Evolutionary conservation across 2,797 vertebrate species (phyloP).

Genomic region (Helicolenus hilgendorfi): DNA sequence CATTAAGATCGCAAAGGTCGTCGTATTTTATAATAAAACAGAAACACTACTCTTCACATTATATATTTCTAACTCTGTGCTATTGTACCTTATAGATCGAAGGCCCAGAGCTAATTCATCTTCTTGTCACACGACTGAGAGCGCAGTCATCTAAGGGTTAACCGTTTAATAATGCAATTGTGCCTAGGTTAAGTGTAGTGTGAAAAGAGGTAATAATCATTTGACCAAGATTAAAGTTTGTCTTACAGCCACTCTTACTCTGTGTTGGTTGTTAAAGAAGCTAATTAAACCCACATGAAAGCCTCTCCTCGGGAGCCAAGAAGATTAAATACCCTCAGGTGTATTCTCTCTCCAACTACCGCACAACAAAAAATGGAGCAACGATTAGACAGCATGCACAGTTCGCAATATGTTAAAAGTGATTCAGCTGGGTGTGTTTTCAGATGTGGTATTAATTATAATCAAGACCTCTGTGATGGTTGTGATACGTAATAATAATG

Average conservation of each 20-base stretch:
- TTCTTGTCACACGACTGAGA: constrained; percentile 41
- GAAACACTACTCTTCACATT: background rate
- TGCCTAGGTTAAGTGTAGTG: constrained; percentile 76
- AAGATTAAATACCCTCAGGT: constrained; percentile 77
- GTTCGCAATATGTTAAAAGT: constrained; percentile 5
- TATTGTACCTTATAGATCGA: background rate
- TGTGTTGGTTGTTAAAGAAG: constrained; percentile 83
- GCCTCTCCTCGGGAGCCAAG: constrained; percentile 71
- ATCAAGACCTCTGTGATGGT: constrained; percentile 38
- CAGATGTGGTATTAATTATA: constrained; percentile 19
- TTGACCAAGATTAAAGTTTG: constrained; percentile 79
- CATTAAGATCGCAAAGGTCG: background rate
- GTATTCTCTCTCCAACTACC: constrained; percentile 43
- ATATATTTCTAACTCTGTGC: background rate
- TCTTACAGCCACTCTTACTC: constrained; percentile 71
- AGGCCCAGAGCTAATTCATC: constrained; percentile 31
- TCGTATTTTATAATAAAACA: background rate
- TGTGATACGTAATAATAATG: constrained; percentile 4
- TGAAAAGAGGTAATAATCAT: constrained; percentile 84
- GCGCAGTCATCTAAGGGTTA: constrained; percentile 64
- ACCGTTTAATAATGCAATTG: constrained; percentile 72
- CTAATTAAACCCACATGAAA: constrained; percentile 88
- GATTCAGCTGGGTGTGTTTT: constrained; percentile 32
- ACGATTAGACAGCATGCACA: constrained; percentile 36
- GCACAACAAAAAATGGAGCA: constrained; percentile 54